A percentile compares a stretch with the other conserved stretches of the same genome.
These are phyloP conservation scores for Papilio dardanus DNA, from an alignment of 1,140 invertebrate genomes.

Conservation along the genomic window DNA sequence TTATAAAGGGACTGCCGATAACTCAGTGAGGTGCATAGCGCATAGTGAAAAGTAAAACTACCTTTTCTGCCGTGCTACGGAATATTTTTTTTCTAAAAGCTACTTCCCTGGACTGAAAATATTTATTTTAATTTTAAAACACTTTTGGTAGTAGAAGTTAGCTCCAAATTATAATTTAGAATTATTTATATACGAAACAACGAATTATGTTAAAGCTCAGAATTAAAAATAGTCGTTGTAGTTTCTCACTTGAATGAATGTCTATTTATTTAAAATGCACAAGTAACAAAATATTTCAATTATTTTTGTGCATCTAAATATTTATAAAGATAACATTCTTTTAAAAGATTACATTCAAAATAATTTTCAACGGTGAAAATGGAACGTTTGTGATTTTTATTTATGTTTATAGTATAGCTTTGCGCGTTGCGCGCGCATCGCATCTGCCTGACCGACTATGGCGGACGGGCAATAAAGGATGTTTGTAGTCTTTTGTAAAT, in stretches of 20 bases:
- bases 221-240: not conserved
- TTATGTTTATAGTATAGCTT: slow-evolving; percentile 79
- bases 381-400: slow-evolving; percentile 66
- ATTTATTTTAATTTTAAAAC: not conserved
- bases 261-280: not conserved
- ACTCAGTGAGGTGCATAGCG: too few relatives aligned
- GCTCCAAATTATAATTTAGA: not conserved
- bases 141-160: not conserved
- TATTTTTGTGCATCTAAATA: slow-evolving; percentile 9
- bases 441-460: slow-evolving; percentile 81
- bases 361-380: slow-evolving; percentile 37
- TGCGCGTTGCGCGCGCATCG: slow-evolving; percentile 81
- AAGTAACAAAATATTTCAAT: not conserved
- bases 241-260: not conserved
- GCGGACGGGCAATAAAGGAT: slow-evolving; percentile 81
- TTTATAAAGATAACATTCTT: slow-evolving; percentile 7
- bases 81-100: not conserved
- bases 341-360: slow-evolving; percentile 12
- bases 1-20: too few relatives aligned
- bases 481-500: slow-evolving; percentile 82
- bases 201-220: not conserved
- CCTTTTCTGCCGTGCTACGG: not conserved
- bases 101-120: not conserved
- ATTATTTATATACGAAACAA: not conserved
- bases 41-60: too few relatives aligned